Evolutionary conservation across 92 coral and sea anemone genomes (phyloP).

Genomic region (Epizoanthus stellaris): DNA sequence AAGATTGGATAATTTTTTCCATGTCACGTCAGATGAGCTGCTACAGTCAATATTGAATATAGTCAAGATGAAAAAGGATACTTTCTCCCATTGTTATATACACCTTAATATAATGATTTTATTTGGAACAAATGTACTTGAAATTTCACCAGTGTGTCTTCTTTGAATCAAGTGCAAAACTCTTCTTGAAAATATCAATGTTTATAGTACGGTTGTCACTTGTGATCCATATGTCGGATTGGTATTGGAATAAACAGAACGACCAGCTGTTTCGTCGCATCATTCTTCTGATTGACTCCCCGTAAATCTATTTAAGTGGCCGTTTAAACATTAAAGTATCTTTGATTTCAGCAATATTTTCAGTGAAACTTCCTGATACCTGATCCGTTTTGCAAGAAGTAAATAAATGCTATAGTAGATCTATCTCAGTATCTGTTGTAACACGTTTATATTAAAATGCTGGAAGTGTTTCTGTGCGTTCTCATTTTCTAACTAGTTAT

Average conservation of each 20-base stretch:
- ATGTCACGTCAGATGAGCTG: conserved; percentile 33
- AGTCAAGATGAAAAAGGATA: background rate
- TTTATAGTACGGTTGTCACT: background rate
- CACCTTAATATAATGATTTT: background rate
- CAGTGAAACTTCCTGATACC: background rate
- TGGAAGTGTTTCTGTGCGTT: no score
- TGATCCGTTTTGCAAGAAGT: background rate
- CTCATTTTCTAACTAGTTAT: no score
- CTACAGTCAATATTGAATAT: background rate
- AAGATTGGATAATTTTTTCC: conserved; percentile 24
- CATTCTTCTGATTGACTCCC: conserved; percentile 2
- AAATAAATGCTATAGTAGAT: no score
- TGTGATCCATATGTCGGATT: no score
- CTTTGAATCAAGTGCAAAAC: background rate
- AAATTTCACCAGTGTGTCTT: background rate
- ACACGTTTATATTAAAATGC: no score
- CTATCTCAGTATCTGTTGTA: no score
- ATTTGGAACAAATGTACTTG: background rate
- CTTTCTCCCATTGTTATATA: background rate
- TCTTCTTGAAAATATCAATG: background rate
- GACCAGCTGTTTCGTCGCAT: conserved; percentile 28
- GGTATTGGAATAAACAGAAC: conserved; percentile 9
- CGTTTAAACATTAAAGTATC: background rate
- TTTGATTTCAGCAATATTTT: background rate
- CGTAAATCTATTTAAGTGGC: background rate